Evolutionary conservation across 2,797 vertebrate genomes (phyloP).

Genomic region (Rhinichthys osculus): DNA sequence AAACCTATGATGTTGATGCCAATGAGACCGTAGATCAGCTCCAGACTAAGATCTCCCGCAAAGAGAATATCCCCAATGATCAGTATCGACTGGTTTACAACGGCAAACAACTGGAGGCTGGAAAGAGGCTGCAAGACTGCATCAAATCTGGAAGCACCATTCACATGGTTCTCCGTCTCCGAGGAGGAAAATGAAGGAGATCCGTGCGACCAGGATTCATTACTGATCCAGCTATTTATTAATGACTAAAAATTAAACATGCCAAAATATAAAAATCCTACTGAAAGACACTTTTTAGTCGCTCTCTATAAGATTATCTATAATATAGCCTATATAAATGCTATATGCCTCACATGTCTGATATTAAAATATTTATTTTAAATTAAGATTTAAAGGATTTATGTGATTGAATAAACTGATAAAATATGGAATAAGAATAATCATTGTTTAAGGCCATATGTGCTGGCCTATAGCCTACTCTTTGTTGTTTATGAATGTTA

Average conservation of each 20-base stretch:
- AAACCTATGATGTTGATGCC: conserved; percentile 59
- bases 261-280: neutral
- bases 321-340: neutral
- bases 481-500: neutral
- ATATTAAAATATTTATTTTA: neutral
- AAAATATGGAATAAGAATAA: too few relatives aligned
- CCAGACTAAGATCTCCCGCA: conserved; percentile 58
- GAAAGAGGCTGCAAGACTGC: conserved; percentile 61
- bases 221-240: neutral
- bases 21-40: conserved; percentile 67
- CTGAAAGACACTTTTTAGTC: neutral
- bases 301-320: neutral
- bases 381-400: neutral
- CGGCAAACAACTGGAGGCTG: conserved; percentile 54
- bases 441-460: neutral
- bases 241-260: too few relatives aligned
- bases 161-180: conserved; percentile 64
- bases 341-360: neutral
- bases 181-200: conserved; percentile 69
- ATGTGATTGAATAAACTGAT: neutral
- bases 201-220: neutral
- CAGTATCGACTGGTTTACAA: conserved; percentile 72
- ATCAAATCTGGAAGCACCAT: conserved; percentile 66
- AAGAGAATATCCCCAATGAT: conserved; percentile 57
- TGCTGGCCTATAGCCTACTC: neutral